Conservation (phyloP, 2,113 vertebrate genomes). For the Falcunculus frontatus region DNA sequence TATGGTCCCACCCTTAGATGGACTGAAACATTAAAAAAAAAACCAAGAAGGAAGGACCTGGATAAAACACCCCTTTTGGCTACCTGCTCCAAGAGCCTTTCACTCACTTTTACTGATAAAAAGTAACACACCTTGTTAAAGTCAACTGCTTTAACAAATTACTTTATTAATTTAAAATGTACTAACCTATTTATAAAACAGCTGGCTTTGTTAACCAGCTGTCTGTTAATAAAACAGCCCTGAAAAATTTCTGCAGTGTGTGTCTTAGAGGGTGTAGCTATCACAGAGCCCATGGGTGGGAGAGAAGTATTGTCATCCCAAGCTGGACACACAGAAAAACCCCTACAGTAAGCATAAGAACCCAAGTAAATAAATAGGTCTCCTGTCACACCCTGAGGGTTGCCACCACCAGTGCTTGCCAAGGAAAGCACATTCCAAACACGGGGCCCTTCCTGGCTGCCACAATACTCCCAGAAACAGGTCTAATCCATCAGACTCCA, state of each 20-base stretch:
- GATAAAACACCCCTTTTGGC: neutral
- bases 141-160: neutral
- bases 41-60: neutral
- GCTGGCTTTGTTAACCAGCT: neutral
- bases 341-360: neutral
- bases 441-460: neutral
- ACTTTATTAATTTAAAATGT: neutral
- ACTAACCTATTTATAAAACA: neutral
- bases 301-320: neutral
- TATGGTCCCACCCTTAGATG: neutral
- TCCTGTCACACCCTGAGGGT: constrained; percentile 16
- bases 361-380: constrained; percentile 14
- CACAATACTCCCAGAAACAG: constrained; percentile 30
- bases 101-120: neutral
- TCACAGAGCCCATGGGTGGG: neutral
- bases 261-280: neutral
- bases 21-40: neutral
- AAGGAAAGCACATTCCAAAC: constrained; percentile 42
- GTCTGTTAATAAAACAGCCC: neutral
- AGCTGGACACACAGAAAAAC: neutral
- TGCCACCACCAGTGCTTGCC: constrained; percentile 1
- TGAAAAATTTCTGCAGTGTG: neutral
- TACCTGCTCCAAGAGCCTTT: neutral
- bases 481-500: constrained; percentile 9
- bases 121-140: neutral